phyloP scores from a whole-genome alignment of 2,888 invertebrate genomes.

The Cosmia pyralina region DNA sequence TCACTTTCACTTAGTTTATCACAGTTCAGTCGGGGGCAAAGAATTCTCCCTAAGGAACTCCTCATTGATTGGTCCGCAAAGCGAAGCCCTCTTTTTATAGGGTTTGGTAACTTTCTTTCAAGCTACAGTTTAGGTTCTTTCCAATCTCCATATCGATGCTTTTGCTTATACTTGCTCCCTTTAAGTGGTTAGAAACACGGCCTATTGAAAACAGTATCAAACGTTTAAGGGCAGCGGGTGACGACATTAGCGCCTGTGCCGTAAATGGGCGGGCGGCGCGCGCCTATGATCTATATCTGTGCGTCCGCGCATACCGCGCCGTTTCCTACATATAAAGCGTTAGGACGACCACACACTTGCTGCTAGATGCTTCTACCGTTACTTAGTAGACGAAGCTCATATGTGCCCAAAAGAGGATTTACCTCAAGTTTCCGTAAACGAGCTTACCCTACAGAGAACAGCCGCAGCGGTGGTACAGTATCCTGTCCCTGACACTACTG shows the following conservation, averaged over 20 bases:
- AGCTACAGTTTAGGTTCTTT: background rate
- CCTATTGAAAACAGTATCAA: constrained; percentile 46
- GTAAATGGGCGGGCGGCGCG: constrained; percentile 77
- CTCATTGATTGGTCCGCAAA: background rate
- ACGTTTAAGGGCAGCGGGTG: constrained; percentile 62
- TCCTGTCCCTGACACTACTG: background rate
- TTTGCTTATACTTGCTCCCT: background rate
- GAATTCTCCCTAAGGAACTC: background rate
- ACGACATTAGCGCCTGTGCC: constrained; percentile 69
- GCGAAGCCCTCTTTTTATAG: too few relatives aligned
- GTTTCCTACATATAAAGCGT: constrained; percentile 69
- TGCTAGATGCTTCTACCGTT: constrained; percentile 1
- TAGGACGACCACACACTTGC: constrained; percentile 48
- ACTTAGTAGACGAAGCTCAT: background rate
- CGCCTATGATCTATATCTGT: constrained; percentile 78
- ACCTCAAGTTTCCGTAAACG: background rate
- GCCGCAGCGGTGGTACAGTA: background rate
- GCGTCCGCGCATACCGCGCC: constrained; percentile 69
- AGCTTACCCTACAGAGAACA: background rate
- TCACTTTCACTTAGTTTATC: constrained; percentile 8
- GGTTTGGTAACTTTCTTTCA: background rate
- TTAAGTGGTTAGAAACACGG: constrained; percentile 18
- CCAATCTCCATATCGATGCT: background rate
- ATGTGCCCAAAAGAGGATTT: background rate
- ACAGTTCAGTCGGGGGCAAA: constrained; percentile 9